Percentiles rank a stretch among this genome's conserved stretches.
Evolutionary conservation across 1,140 invertebrate genomes (phyloP).

Genomic region (Pollicipes pollicipes): DNA sequence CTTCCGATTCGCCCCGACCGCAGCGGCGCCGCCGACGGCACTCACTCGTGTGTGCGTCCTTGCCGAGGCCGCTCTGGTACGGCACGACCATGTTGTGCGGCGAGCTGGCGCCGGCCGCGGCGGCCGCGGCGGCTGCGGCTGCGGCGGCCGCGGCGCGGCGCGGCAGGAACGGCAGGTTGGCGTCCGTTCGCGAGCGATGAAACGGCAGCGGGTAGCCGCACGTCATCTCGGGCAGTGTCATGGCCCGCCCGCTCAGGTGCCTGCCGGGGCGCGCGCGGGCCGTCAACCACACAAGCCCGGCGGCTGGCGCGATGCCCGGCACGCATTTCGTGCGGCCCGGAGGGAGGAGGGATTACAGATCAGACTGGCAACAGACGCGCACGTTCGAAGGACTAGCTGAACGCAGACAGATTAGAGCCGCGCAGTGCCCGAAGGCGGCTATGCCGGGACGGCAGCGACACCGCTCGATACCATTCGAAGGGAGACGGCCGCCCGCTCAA

Average conservation of each 20-base stretch:
- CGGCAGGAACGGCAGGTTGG: constrained; percentile 10
- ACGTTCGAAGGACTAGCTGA: no score
- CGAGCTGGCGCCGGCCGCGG: no score
- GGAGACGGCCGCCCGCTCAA: no score
- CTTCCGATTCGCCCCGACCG: no score
- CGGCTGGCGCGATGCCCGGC: no score
- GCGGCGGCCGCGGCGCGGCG: constrained; percentile 28
- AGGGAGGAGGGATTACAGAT: no score
- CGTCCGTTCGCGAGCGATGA: not conserved
- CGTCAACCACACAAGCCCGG: constrained; percentile 25
- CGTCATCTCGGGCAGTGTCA: constrained; percentile 55
- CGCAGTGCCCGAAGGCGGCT: no score
- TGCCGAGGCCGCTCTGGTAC: not conserved
- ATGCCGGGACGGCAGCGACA: no score
- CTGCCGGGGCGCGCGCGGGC: constrained; percentile 26
- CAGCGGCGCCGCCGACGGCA: not conserved
- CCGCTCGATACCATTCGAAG: no score
- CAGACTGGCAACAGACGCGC: no score
- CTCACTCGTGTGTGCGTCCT: not conserved
- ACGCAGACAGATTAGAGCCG: no score
- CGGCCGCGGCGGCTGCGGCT: constrained; percentile 41
- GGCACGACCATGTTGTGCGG: not conserved
- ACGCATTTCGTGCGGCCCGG: no score
- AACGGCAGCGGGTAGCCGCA: constrained; percentile 4
- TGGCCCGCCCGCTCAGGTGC: constrained; percentile 48